Conservation (phyloP, 53 echinoderm and acorn worm species). For the Zoroaster sp. region DNA sequence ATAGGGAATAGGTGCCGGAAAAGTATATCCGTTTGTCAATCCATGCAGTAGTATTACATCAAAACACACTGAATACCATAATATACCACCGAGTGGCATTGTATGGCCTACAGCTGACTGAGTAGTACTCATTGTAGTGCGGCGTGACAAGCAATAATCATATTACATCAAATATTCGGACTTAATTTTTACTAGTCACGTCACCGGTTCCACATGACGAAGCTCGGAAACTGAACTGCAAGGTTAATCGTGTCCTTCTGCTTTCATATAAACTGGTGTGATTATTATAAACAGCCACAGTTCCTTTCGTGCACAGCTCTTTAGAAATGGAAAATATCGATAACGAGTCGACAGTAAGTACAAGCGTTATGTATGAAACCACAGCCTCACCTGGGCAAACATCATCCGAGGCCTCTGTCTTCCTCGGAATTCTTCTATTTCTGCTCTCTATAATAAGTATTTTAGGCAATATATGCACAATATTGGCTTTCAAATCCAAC, state of each 20-base stretch:
- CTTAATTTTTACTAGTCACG: neutral
- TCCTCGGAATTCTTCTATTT: slow-evolving; percentile 4
- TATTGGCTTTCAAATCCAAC: slow-evolving; percentile 20
- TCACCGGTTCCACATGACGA: neutral
- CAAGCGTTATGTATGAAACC: neutral
- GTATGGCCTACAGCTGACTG: neutral
- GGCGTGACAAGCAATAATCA: neutral
- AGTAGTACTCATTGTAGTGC: no score
- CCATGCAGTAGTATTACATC: no score
- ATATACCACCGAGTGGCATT: no score
- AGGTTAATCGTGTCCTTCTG: no score
- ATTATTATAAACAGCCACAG: no score
- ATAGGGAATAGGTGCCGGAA: no score
- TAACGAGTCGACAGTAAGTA: neutral
- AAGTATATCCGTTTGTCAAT: no score
- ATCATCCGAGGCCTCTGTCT: neutral
- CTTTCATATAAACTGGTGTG: no score
- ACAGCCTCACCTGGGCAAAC: neutral
- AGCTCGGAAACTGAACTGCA: neutral
- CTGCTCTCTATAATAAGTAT: neutral
- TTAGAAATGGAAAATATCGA: neutral
- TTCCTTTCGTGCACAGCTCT: neutral
- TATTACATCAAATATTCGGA: neutral
- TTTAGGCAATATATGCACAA: slow-evolving; percentile 32
- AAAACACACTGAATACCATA: no score